Conservation (phyloP, 2,113 vertebrate genomes). For the Channa argus region DNA sequence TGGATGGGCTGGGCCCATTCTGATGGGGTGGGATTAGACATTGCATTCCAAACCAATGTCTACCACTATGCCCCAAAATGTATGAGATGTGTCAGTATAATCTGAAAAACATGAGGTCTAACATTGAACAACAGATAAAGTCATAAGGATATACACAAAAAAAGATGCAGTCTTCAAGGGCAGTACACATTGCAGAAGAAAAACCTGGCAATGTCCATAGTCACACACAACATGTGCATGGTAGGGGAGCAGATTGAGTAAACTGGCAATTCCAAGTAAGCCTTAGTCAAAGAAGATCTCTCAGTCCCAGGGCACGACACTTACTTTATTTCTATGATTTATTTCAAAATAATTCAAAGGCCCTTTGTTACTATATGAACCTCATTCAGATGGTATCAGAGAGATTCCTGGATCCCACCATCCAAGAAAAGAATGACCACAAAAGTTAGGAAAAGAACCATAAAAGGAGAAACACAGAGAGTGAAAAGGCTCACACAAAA, state of each 20-base stretch:
- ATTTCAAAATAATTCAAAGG: slow-evolving; percentile 31
- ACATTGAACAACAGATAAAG: slow-evolving; percentile 1
- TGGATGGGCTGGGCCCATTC: too few relatives aligned
- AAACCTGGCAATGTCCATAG: not conserved
- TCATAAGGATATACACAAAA: slow-evolving; percentile 20
- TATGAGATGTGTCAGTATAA: too few relatives aligned
- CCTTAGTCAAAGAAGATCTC: slow-evolving; percentile 75
- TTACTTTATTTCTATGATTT: slow-evolving; percentile 19
- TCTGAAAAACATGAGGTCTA: too few relatives aligned
- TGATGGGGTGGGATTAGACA: too few relatives aligned
- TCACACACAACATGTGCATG: slow-evolving; percentile 17
- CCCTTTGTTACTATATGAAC: not conserved
- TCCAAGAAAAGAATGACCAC: slow-evolving; percentile 50
- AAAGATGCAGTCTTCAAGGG: slow-evolving; percentile 27
- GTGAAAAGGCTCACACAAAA: slow-evolving; percentile 26
- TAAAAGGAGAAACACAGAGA: slow-evolving; percentile 14
- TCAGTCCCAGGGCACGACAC: slow-evolving; percentile 34
- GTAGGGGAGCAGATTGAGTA: slow-evolving; percentile 62
- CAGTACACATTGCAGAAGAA: slow-evolving; percentile 44
- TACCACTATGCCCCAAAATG: too few relatives aligned
- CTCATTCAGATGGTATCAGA: slow-evolving; percentile 13
- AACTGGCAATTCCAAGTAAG: slow-evolving; percentile 84
- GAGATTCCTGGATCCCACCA: not conserved
- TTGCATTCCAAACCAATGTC: too few relatives aligned
- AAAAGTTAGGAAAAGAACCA: slow-evolving; percentile 36